Evolutionary conservation across 2,113 vertebrate species (phyloP), one percentile per base, ranked within the genome.

Genomic region (Oncorhynchus tshawytscha): DNA sequence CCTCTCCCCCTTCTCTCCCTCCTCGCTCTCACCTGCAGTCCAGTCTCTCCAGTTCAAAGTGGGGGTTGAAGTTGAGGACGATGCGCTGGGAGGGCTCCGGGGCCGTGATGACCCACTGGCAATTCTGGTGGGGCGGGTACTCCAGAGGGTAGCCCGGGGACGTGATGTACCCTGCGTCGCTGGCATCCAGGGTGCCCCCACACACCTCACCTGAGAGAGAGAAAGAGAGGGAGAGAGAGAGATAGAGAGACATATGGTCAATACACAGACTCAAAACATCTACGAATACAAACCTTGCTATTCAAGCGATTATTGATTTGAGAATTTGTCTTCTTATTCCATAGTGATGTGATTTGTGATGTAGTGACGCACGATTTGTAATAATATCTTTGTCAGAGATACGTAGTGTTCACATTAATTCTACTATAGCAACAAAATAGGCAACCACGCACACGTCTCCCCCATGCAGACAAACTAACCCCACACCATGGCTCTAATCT

Each of bases 1-100:
- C 51, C 51, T 18, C 51, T 22, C 45, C 51, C 15, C 7, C 1
- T 12, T 54, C 49, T 71, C 4, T 29, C 70, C 76, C 15, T 54
- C 29, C 27, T 25, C 13, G 13, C 7, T 7, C 76, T 86, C 73
- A 99, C 98, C 98, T 98, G 98, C 98, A 99, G 86, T 99, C 97
- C 0, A 98, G 95, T 66, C 96, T 97, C 91, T 99, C 98, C 0
- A 99, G 96, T 93, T 99, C 98, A 11, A 99, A 99, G 89, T 99
- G 98, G 3, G 98, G 98, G 92, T 99, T 99, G 92, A 99, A 99
- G 94, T 99, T 99, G 83, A 99, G 96, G 81, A 97, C 94, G 62
- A 99, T 99, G 93, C 97, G 97, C 89, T 99, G 97, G 9, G 94
- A 95, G 74, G 95, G 85, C 86, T 99, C 97, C 0, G 98, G 51